Base-by-base conservation (phyloP, 2,797 vertebrate species). In the Acestrorhynchus altus region DNA sequence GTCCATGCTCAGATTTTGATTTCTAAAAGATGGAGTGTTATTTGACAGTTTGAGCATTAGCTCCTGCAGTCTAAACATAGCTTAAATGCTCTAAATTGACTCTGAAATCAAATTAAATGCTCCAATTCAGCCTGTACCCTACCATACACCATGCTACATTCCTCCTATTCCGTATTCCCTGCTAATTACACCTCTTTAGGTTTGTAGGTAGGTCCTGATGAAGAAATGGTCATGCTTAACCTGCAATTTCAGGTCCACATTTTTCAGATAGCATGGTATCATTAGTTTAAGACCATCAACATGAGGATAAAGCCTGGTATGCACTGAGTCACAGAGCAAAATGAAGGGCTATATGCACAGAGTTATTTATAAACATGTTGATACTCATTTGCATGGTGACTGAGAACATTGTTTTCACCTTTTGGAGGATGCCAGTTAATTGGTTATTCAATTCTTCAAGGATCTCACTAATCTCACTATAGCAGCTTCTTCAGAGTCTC, bases 371-470 rank as follows among this genome's bases (percentile, higher is more conserved):
- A 77, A 60, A 77, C 51, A 76, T 63, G 63, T 24, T 72, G 39
- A 67, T 59, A 35, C 68, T 66, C 51, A 76, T 83, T 83, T 76
- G 72, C 76, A 57, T 47, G 44, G 42, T 26, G 69, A 54, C 24
- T 40, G 69, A 52, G 74, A 79, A 76, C 57, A 73, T 78, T 76
- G 72, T 76, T 79, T 78, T 81, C 67, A 78, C 72, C 79, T 79
- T 71, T 72, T 39, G 68, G 42, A 69, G 44, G n/a, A 74, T 60
- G 68, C 56, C 72, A 81, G 73, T 79, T 72, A 69, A 64, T 40
- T 56, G 51, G 63, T 51, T 59, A 60, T 52, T 74, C 74, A 24
- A 60, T 77, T 77, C 54, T 76, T 69, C 52, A 80, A 67, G 42
- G 40, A 24, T 59, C 64, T 35, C 56, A 71, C 42, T 46, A 76